Evolutionary conservation across 2,888 invertebrate genomes (phyloP), one percentile per base, ranked within the genome.

Genomic region (Calameuta filiformis): DNA sequence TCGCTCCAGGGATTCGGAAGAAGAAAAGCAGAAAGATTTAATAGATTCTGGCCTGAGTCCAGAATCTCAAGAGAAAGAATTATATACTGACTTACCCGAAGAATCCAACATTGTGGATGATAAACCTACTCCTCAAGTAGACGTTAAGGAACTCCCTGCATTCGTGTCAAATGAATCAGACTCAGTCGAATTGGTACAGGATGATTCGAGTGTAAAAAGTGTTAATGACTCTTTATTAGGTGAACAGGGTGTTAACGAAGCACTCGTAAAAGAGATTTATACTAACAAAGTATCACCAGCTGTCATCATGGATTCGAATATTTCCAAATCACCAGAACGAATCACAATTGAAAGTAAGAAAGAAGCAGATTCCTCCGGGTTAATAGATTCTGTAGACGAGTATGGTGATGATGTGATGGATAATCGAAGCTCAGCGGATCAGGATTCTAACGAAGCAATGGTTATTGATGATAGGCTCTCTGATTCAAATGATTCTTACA

Each of bases 381-480:
- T 81, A 35, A 78, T 77, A 34, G 80, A 85, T 76, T 75, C 83
- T 35, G 78, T 79, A 31, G 84, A 83, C n/a, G 80, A 84, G 30
- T 82, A 81, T 30, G 75, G 69, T 12, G 84, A 86, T n/a, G 83
- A 83, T 77, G 71, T 83, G 6, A 84, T 81, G 23, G 86, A 88
- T 81, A 79, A 40, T 74, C 75, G 35, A 37, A 83, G 83, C 69
- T 83, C 75, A 4, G 75, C 83, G 37, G 83, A 81, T 81, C 83
- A 84, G 73, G 84, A 86, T 73, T 87, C 84, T 4, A 88, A 86
- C 78, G 85, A 85, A 71, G 81, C 85, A 30, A 88, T 85, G 85
- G 83, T 86, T 12, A 86, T 85, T 23, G 87, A 87, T 73, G 86
- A 87, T 71, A 81, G 81, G 74, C 77, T 80, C 12, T 86, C 81